Evolutionary conservation across 2,113 vertebrate genomes (phyloP).

Genomic region (Campylorhamphus procurvoides): DNA sequence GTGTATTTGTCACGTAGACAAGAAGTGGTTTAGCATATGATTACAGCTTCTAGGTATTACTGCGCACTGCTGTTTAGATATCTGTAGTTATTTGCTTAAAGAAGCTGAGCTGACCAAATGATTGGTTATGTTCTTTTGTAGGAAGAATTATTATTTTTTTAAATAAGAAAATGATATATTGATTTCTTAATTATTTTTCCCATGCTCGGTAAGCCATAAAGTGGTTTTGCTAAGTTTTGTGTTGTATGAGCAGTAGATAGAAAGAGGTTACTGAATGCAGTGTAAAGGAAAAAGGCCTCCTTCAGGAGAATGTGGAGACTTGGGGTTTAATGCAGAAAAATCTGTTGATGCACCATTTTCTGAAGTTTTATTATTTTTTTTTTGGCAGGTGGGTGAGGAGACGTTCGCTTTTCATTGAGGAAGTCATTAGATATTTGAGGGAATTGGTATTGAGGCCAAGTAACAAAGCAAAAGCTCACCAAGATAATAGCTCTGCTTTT

Average conservation of each 20-base stretch:
- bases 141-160: neutral
- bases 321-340: neutral
- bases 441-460: neutral
- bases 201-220: neutral
- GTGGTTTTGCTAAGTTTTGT: neutral
- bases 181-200: neutral
- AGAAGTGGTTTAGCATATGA: neutral
- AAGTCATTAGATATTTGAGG: neutral
- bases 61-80: neutral
- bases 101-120: neutral
- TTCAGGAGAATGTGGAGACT: neutral
- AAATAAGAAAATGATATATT: neutral
- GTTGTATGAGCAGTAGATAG: neutral
- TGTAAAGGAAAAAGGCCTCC: neutral
- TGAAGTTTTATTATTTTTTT: neutral
- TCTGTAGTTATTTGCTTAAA: neutral
- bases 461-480: neutral
- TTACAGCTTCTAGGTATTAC: neutral
- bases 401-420: neutral
- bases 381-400: fast-evolving
- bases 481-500: neutral
- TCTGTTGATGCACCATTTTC: neutral
- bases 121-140: neutral
- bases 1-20: neutral
- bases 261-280: neutral